These are phyloP conservation scores for Henricia sp. DNA, from an alignment of 53 echinoderm and acorn worm genomes.

Conservation along the genomic window DNA sequence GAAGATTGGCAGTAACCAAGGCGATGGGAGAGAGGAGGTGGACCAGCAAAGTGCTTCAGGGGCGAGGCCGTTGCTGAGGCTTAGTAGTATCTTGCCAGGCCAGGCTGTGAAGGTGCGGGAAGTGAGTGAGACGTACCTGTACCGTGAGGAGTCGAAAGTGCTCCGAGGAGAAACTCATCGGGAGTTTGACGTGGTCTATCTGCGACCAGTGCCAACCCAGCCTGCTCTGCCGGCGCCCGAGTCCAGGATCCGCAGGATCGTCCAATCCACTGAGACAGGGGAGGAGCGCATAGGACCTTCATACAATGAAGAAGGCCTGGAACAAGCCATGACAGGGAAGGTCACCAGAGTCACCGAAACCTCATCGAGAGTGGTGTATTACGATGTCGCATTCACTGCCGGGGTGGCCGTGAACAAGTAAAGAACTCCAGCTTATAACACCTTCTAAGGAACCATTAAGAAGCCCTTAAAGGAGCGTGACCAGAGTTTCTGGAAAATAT, in stretches of 20 bases:
- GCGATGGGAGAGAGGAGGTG: too few relatives aligned
- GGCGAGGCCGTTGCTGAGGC: too few relatives aligned
- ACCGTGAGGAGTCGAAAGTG: neutral
- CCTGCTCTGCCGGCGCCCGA: neutral
- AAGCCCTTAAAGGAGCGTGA: too few relatives aligned
- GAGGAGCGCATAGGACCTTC: neutral
- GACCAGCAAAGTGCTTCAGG: too few relatives aligned
- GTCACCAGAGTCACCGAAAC: neutral
- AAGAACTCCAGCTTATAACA: too few relatives aligned
- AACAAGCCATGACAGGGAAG: neutral
- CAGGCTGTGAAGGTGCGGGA: too few relatives aligned
- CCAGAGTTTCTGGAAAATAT: too few relatives aligned
- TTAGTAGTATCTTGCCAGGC: too few relatives aligned
- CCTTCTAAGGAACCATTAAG: too few relatives aligned
- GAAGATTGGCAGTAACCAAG: too few relatives aligned
- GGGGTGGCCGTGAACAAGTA: neutral
- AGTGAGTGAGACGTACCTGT: too few relatives aligned
- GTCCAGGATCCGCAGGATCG: neutral
- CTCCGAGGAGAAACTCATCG: neutral
- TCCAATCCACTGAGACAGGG: neutral
- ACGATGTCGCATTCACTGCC: neutral
- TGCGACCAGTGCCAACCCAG: slow-evolving; percentile 2
- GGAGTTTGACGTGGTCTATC: slow-evolving; percentile 12
- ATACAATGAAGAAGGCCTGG: neutral
- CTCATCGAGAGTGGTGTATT: neutral